Conservation (phyloP, 1,140 invertebrate genomes). For the Drosophila ogumai region DNA sequence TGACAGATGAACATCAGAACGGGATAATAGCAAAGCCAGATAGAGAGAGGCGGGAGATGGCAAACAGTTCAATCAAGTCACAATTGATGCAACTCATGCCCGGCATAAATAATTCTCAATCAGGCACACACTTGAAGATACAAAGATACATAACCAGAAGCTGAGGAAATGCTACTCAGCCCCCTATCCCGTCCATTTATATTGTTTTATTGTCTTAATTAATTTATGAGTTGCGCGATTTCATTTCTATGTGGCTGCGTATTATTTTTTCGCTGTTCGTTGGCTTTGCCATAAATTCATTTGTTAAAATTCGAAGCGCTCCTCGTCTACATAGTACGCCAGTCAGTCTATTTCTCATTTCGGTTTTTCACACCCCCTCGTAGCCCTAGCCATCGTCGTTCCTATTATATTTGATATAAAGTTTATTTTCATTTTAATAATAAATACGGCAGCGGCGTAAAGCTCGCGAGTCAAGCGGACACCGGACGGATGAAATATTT, state of each 20-base stretch:
- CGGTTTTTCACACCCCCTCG: constrained; percentile 10
- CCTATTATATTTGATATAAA: constrained; percentile 61
- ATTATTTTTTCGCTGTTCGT: constrained; percentile 27
- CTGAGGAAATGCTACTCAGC: constrained; percentile 3
- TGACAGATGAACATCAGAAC: constrained; percentile 19
- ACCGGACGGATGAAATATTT: constrained; percentile 59
- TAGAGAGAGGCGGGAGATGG: background rate
- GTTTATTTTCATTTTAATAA: constrained; percentile 78
- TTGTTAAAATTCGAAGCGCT: constrained; percentile 71
- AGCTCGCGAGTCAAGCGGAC: background rate
- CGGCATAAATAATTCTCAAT: constrained; percentile 29
- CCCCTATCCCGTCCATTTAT: constrained; percentile 43
- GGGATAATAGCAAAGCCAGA: background rate
- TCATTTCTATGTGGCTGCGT: constrained; percentile 38
- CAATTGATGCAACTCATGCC: constrained; percentile 27
- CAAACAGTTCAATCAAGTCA: constrained; percentile 30
- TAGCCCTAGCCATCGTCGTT: background rate
- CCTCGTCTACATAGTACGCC: constrained; percentile 7
- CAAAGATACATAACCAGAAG: constrained; percentile 4
- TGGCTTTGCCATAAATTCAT: constrained; percentile 72
- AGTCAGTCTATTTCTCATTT: constrained; percentile 72
- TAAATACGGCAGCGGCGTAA: constrained; percentile 37
- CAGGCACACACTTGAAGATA: constrained; percentile 5
- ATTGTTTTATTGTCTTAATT: constrained; percentile 69
- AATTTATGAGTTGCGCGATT: constrained; percentile 76